Base-by-base conservation (phyloP, 1,140 invertebrate genomes). In the Neodiprion lecontei region DNA sequence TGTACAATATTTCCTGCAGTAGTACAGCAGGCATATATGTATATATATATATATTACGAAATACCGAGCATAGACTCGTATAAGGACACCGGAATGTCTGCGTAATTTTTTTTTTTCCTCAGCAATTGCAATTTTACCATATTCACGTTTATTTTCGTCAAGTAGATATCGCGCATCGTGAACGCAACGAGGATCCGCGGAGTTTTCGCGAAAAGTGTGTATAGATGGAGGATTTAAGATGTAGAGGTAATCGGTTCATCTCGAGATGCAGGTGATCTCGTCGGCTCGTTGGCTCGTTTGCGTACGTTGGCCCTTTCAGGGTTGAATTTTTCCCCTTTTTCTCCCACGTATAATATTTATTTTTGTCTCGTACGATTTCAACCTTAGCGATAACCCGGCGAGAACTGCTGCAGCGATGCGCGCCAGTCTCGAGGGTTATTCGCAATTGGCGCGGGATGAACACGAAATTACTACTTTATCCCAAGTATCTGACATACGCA, bases 391-490 rank as follows among this genome's bases (percentile, higher is more conserved):
- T 40, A 40, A 40, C 28, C 28, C 28, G 28, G 2, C n/a, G 11
- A n/a, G 53, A 14, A 40, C n/a, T 61, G n/a, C 53, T 17, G 11
- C 53, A 61, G n/a, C 5, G 53, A 61, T 61, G 11, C 53, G 11
- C 8, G 53, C 5, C 4, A 61, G 53, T 14, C 53, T 9, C 0
- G 2, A 40, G 2, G 28, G 28, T 40, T 40, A 40, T 40, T 61
- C 7, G 53, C 53, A 61, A 61, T 61, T 61, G 53, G 53, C 53
- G 53, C 53, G 53, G 53, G 53, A 17, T 61, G 53, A 61, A 17
- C 53, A 61, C 53, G 53, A 0, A 61, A 61, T 61, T 61, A 61
- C 53, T 61, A 61, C 53, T 61, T 61, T 61, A 61, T 61, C n/a
- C 53, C 53, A 61, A 61, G 53, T 61, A 61, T 9, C 53, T 61